These are phyloP conservation scores for Oryzias melastigma DNA, from an alignment of 2,113 vertebrate species.

Conservation along the genomic window DNA sequence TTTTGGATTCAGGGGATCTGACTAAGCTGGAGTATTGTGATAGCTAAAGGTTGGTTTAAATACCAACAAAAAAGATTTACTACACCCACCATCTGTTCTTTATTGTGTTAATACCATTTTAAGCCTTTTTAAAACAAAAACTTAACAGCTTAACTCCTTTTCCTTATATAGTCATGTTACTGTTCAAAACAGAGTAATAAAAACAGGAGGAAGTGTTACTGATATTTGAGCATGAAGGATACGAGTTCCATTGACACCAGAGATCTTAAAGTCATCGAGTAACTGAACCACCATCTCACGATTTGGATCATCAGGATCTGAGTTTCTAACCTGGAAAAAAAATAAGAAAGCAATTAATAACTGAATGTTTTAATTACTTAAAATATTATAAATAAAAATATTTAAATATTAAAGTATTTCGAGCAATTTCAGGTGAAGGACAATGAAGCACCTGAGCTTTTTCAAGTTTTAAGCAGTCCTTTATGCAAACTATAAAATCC, in stretches of 20 bases:
- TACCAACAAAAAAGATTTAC: slow-evolving; percentile 18
- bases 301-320: slow-evolving; percentile 89
- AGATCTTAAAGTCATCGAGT: slow-evolving; percentile 97
- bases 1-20: slow-evolving; percentile 33
- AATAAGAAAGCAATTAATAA: not conserved
- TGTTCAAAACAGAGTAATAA: not conserved
- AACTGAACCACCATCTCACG: slow-evolving; percentile 95
- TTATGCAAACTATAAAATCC: no score
- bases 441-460: no score
- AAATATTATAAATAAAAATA: no score
- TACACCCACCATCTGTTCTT: slow-evolving; percentile 53
- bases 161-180: not conserved
- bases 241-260: slow-evolving; percentile 95
- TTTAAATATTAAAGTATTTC: no score
- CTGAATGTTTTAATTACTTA: no score
- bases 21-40: slow-evolving; percentile 21
- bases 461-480: no score
- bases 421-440: no score
- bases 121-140: slow-evolving; percentile 17
- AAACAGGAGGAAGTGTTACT: slow-evolving; percentile 2
- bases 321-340: slow-evolving; percentile 83
- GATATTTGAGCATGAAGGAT: slow-evolving; percentile 78
- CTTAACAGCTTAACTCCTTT: not conserved
- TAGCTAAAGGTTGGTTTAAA: slow-evolving; percentile 15
- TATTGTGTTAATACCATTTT: slow-evolving; percentile 22